Evolutionary conservation across 1,140 invertebrate genomes (phyloP).

Genomic region (Anadara kagoshimensis): DNA sequence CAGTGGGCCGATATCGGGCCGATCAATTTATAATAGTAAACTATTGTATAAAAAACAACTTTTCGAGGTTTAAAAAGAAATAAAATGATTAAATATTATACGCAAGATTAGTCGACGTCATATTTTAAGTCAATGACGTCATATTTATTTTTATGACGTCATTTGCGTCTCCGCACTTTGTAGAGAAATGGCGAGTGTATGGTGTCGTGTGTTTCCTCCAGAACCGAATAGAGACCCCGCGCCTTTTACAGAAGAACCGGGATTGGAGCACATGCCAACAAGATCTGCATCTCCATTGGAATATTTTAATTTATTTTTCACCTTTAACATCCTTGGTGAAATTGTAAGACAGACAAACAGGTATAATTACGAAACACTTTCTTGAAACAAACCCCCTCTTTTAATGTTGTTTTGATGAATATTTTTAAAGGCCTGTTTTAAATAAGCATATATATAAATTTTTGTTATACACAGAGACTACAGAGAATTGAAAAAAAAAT

Average conservation of each 20-base stretch:
- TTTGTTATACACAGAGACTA: background rate
- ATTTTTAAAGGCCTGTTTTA: background rate
- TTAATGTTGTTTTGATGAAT: no score
- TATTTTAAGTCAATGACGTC: background rate
- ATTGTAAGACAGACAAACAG: background rate
- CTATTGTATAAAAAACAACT: no score
- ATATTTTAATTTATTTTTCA: background rate
- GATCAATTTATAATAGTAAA: no score
- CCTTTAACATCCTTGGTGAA: background rate
- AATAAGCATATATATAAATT: no score
- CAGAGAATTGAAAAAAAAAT: background rate
- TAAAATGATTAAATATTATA: no score
- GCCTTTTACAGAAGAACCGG: background rate
- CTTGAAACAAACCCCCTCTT: no score
- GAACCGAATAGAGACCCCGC: background rate
- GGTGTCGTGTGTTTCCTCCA: background rate
- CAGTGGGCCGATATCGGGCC: no score
- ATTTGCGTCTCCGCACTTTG: background rate
- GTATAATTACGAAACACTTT: background rate
- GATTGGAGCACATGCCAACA: background rate
- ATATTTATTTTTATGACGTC: background rate
- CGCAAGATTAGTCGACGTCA: no score
- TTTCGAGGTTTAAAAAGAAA: no score
- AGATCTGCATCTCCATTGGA: background rate
- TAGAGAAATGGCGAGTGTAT: background rate